Conservation (phyloP, 1,140 invertebrate species). For the Drosophila carrolli region DNA sequence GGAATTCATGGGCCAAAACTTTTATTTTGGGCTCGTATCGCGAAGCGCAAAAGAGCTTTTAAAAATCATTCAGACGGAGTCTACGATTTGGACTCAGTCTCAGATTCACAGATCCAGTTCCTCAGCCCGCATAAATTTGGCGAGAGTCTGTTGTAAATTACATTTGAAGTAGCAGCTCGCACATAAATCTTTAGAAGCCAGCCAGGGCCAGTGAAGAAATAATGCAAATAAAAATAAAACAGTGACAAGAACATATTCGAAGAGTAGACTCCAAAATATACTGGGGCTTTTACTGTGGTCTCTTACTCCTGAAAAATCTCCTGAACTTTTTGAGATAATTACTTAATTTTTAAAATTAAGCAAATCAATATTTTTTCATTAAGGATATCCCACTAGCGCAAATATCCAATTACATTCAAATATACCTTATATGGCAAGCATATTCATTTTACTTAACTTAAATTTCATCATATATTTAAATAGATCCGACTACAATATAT, state of each 20-base stretch:
- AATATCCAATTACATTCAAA: too few species aligned
- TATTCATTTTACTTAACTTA: too few species aligned
- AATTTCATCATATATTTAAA: too few species aligned
- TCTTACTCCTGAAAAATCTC: too few species aligned
- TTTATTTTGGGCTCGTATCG: conserved; percentile 21
- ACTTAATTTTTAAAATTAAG: too few species aligned
- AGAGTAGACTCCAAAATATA: background rate
- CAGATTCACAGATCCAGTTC: conserved; percentile 19
- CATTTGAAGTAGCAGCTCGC: conserved; percentile 75
- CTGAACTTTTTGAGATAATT: too few species aligned
- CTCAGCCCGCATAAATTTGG: conserved; percentile 66
- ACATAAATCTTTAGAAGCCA: conserved; percentile 71
- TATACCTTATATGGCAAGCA: too few species aligned
- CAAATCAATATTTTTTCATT: too few species aligned
- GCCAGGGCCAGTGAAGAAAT: conserved; percentile 42
- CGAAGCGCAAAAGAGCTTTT: conserved; percentile 9
- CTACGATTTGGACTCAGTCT: conserved; percentile 26
- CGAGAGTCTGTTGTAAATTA: conserved; percentile 74
- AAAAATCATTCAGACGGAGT: conserved; percentile 40
- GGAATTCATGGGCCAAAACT: conserved; percentile 37
- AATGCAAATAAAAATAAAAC: conserved; percentile 55
- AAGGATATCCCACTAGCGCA: too few species aligned
- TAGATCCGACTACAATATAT: too few species aligned
- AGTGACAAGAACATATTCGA: background rate
- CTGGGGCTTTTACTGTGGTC: too few species aligned